Evolutionary conservation across 2,888 invertebrate species (phyloP), one percentile per base, ranked within the genome.

Genomic region (Platycheirus rosarum): DNA sequence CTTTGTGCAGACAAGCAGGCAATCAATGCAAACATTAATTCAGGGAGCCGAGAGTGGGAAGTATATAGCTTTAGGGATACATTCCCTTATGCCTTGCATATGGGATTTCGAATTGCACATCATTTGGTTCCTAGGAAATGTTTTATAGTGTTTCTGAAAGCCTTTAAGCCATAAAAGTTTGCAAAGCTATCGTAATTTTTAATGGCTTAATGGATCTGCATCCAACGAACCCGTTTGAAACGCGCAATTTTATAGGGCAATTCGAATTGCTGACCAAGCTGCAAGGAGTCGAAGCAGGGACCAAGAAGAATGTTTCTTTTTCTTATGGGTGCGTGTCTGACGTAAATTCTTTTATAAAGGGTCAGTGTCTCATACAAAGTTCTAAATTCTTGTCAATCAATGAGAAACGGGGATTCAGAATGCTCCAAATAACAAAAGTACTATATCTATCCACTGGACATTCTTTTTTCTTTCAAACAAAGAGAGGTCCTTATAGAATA

Each of bases 171-270:
- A 35, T 49, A 60, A 66, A 68, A 46, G 20, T 40, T 60, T 65
- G 18, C 49, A 29, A 51, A 16, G 26, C 16, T 51, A 51, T 60
- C 35, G 16, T 37, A 51, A 51, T 42, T 44, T 48, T 65, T 35
- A 62, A 48, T 53, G 53, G 44, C 55, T 62, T 68, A 79, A 68
- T 74, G 66, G 26, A 63, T 62, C 48, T 68, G 23, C 40, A 53
- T 63, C 37, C 14, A 55, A 40, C n/a, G 42, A 74, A 79, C 55
- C 37, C 55, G 69, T 44, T 37, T 32, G 14, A n/a, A 60, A 16
- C 14, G 40, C 40, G 14, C 44, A 37, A 46, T 60, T 44, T 48
- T 11, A 69, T 20, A 18, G 23, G n/a, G 37, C 48, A 55, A 35
- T 40, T 65, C 8, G 16, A 51, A 51, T 35, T 35, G 13, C 7